phyloP scores from a whole-genome alignment of 2,888 invertebrate species.

The Cyclophora albipunctata region DNA sequence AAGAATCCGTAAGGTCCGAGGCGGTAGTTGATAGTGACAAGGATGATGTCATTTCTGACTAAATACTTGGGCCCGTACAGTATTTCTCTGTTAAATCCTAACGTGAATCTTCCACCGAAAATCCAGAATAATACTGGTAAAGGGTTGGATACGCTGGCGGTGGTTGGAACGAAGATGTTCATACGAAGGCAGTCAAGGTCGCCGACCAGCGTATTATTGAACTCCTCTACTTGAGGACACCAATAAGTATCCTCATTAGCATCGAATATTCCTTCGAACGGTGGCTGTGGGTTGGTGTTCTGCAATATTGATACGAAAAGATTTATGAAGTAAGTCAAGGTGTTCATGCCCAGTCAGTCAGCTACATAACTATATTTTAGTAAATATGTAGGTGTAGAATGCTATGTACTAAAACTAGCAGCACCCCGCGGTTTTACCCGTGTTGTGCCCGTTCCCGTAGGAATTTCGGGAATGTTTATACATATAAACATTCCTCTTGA shows the following conservation, averaged over 20 bases:
- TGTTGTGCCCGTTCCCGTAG: too few species aligned
- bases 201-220: constrained; percentile 20
- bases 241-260: constrained; percentile 30
- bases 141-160: constrained; percentile 21
- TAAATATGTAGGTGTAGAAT: too few species aligned
- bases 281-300: constrained; percentile 11
- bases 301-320: neutral
- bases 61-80: constrained; percentile 33
- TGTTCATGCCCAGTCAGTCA: too few species aligned
- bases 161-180: constrained; percentile 61
- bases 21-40: constrained; percentile 39
- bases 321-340: too few species aligned
- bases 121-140: constrained; percentile 46
- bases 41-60: constrained; percentile 33
- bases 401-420: too few species aligned
- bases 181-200: constrained; percentile 29
- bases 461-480: too few species aligned
- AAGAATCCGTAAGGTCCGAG: constrained; percentile 48
- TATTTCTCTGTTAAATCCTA: constrained; percentile 26
- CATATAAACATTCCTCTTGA: too few species aligned
- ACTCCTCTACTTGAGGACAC: constrained; percentile 31
- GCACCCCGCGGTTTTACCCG: too few species aligned
- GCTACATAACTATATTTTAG: too few species aligned
- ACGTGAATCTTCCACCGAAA: constrained; percentile 38
- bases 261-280: constrained; percentile 24